phyloP scores from a whole-genome alignment of 2,113 vertebrate species.

The Nicator chloris region DNA sequence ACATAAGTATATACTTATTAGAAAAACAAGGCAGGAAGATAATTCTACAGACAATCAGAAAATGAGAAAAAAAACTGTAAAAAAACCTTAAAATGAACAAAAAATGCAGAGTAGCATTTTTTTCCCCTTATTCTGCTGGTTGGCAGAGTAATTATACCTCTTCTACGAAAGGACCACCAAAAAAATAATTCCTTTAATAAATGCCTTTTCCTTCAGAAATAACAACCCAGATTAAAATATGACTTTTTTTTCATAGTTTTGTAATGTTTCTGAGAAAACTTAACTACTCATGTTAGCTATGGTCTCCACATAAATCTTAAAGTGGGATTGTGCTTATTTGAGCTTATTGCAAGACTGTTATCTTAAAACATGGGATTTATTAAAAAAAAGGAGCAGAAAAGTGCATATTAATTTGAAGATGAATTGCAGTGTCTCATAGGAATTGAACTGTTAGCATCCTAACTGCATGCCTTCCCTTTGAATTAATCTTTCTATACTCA shows the following conservation, averaged over 20 bases:
- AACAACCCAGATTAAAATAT: not conserved
- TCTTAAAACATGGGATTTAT: not conserved
- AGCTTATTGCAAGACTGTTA: not conserved
- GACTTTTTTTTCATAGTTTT: not conserved
- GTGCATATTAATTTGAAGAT: not conserved
- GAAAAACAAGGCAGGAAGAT: not conserved
- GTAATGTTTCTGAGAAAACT: not conserved
- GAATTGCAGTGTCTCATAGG: not conserved
- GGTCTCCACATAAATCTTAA: not conserved
- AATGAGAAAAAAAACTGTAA: not conserved
- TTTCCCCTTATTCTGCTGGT: not conserved
- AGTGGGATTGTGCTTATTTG: not conserved
- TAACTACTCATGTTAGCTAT: not conserved
- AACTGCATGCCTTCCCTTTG: not conserved
- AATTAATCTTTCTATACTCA: not conserved
- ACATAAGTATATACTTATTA: not conserved
- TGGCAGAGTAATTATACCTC: constrained; percentile 33
- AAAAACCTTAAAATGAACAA: not conserved
- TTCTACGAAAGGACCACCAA: not conserved
- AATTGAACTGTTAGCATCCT: not conserved
- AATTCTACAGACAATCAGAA: not conserved
- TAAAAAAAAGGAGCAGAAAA: not conserved
- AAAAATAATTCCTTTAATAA: not conserved
- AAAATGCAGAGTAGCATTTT: not conserved
- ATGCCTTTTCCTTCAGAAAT: not conserved